Evolutionary conservation across 2,113 vertebrate genomes (phyloP), one percentile per base, ranked within the genome.

Genomic region (Hydropotes inermis): DNA sequence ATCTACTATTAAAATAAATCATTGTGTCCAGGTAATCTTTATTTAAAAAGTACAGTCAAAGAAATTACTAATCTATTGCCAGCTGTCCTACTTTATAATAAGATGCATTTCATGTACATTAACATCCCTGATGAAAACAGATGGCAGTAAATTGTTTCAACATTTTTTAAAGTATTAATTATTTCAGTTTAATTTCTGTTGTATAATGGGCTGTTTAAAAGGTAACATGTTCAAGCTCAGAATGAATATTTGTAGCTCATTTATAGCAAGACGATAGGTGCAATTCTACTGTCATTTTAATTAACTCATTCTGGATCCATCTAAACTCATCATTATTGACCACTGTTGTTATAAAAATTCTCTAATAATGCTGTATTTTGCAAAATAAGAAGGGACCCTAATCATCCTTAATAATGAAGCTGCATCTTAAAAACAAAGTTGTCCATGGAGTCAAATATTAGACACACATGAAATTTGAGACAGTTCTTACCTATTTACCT

Each of bases 91-190:
- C 91, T 98, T 97, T 98, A 88, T 82, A 88, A 93, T 92, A 98
- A 98, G 96, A 91, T 96, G 45, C 43, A 91, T 96, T 98, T 91
- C 39, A 7, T 47, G 84, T 83, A 89, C 83, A 99, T 98, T 98
- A 98, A 98, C 96, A 97, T 96, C 55, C 95, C 91, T 98, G 98
- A 98, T 96, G 97, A 98, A 92, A 98, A 98, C 98, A 99, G 98
- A 99, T 98, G 97, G 98, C 70, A 96, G 16, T 28, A 98, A 97
- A 78, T 0, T 8, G 81, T 98, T 98, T 98, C 95, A 98, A 98
- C 58, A 82, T 88, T 98, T 92, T 96, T 96, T 60, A 92, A 98
- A 97, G 60, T 98, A 98, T 98, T 98, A 98, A 98, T 98, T 98
- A 98, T 78, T 52, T 95, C 55, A 91, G 58, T 96, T 98, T 98